Conservation (phyloP, 2,113 vertebrate species). For the Pelecanoides urinatrix region DNA sequence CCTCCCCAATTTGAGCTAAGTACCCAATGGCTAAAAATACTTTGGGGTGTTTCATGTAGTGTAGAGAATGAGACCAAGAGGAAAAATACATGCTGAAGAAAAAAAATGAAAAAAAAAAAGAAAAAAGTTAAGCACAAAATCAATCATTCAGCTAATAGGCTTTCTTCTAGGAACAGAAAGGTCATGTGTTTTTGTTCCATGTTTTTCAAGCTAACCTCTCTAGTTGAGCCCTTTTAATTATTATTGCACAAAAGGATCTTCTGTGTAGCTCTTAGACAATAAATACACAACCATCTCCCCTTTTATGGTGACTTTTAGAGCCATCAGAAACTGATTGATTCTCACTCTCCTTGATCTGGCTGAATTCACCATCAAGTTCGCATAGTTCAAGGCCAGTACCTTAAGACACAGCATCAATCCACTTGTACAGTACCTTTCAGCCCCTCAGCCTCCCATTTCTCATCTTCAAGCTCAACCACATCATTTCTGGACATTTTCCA, state of each 20-base stretch:
- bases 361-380: constrained; percentile 25
- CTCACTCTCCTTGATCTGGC: constrained; percentile 17
- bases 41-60: background rate
- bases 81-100: background rate
- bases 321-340: constrained; percentile 45
- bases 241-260: constrained; percentile 8
- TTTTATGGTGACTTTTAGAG: constrained; percentile 47
- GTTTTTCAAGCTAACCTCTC: constrained; percentile 23
- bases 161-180: constrained; percentile 41
- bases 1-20: background rate
- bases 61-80: background rate
- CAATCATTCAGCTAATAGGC: constrained; percentile 39
- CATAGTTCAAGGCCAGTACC: constrained; percentile 35
- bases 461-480: background rate
- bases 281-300: constrained; percentile 15
- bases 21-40: background rate
- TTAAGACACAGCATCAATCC: constrained; percentile 43
- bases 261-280: background rate
- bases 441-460: background rate
- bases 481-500: background rate
- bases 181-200: background rate
- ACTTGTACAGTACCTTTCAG: background rate
- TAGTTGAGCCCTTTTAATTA: constrained; percentile 29
- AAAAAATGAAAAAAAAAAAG: background rate
- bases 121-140: constrained; percentile 32